Evolutionary conservation across 2,797 vertebrate genomes (phyloP).

Genomic region (Vespertilio murinus): DNA sequence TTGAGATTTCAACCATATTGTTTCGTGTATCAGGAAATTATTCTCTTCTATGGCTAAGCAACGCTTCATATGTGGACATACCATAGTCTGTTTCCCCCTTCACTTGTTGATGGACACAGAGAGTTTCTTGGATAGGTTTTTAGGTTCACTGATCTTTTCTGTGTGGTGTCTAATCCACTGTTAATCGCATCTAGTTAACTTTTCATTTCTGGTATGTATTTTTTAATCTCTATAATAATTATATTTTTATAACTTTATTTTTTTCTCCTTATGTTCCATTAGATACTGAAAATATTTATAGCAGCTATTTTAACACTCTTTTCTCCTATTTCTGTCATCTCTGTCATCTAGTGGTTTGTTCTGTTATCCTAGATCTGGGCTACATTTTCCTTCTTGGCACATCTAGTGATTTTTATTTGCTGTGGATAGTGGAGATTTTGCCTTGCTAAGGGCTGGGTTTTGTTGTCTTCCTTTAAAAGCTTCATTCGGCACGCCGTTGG

Average conservation of each 20-base stretch:
- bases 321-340: background rate
- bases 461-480: conserved; percentile 28
- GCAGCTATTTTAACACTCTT: background rate
- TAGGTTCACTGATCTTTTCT: background rate
- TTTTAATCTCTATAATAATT: background rate
- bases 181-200: background rate
- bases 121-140: background rate
- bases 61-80: background rate
- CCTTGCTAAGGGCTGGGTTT: background rate
- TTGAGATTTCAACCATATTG: background rate
- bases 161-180: background rate
- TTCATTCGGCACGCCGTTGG: background rate
- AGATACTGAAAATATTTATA: conserved; percentile 3
- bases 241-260: background rate
- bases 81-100: background rate
- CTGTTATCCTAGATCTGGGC: background rate
- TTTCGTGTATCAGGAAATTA: background rate
- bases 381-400: conserved; percentile 35
- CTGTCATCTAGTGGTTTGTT: background rate
- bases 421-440: background rate
- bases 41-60: background rate
- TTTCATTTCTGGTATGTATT: background rate
- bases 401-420: conserved; percentile 15
- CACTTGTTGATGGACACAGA: background rate
- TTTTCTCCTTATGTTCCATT: background rate